Evolutionary conservation across 2,113 vertebrate species (phyloP), one percentile per base, ranked within the genome.

Genomic region (Pygoscelis antarcticus): DNA sequence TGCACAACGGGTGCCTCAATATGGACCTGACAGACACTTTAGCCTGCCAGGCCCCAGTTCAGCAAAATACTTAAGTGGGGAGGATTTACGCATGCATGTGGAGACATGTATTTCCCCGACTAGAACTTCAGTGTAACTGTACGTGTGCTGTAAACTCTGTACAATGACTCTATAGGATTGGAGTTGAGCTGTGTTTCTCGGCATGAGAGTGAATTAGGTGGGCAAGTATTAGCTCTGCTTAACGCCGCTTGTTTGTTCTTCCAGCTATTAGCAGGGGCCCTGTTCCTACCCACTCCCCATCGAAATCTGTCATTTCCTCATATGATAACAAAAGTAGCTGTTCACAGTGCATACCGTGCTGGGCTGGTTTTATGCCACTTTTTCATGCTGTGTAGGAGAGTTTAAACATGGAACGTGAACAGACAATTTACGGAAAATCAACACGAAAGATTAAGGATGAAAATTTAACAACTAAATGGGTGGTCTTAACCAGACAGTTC

Each of bases 381-480:
- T 82, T 84, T 91, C 22, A 36, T 72, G 72, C 84, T 74, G 5
- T 49, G n/a, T 40, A 80, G 42, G n/a, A 55, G 62, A 68, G 10
- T 60, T 83, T 80, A 66, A 93, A 55, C 34, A n/a, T 19, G 25
- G 30, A 49, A 87, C 60, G 18, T 18, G 60, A 83, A 80, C 26
- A 88, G 72, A 46, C n/a, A 74, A 64, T 49, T 60, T 29, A 47
- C 51, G 57, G 77, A 83, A 88, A 82, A 90, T 75, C 74, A 87
- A 55, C 34, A 58, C 0, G 4, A 58, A 68, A 58, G 34, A 77
- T 38, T 74, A 83, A 66, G 19, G 44, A 78, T 83, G 65, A 80
- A 80, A 82, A 62, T 96, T 47, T 70, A 65, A 86, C 38, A 85
- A 76, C 60, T 68, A 77, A 91, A 61, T 66, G 49, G 60, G 72